Conservation (phyloP, 2,888 invertebrate species). For the Dynastes maya region DNA sequence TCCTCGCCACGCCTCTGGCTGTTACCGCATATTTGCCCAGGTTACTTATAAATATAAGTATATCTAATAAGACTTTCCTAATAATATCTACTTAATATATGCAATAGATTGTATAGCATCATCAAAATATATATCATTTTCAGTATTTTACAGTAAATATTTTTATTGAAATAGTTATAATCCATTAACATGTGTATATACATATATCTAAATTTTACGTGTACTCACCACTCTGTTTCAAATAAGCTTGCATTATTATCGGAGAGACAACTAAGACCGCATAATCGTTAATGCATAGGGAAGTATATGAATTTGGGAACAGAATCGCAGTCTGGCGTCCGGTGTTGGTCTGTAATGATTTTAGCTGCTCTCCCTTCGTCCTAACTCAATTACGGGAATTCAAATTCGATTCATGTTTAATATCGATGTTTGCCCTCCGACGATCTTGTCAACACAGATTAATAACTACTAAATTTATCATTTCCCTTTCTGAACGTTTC, state of each 20-base stretch:
- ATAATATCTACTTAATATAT: no score
- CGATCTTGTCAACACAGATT: slow-evolving; percentile 60
- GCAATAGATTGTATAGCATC: no score
- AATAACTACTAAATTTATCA: slow-evolving; percentile 58
- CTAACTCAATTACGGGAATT: slow-evolving; percentile 60
- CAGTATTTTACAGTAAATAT: no score
- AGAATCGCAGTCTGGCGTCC: slow-evolving; percentile 50
- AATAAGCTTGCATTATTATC: background rate
- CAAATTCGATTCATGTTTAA: slow-evolving; percentile 62
- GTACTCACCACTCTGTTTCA: background rate
- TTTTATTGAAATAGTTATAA: no score
- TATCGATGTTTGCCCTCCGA: slow-evolving; percentile 59
- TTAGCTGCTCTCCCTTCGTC: slow-evolving; percentile 57
- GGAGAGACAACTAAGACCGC: slow-evolving; percentile 1
- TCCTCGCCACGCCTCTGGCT: no score
- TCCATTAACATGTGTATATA: no score
- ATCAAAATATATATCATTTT: no score
- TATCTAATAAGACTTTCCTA: no score
- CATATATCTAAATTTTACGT: no score
- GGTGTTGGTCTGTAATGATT: slow-evolving; percentile 59
- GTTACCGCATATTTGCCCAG: no score
- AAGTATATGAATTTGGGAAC: slow-evolving; percentile 41
- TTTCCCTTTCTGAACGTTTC: slow-evolving; percentile 33
- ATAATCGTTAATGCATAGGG: slow-evolving; percentile 16
- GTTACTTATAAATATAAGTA: no score